phyloP scores from a whole-genome alignment of 2,113 vertebrate species.

The Alces alces region DNA sequence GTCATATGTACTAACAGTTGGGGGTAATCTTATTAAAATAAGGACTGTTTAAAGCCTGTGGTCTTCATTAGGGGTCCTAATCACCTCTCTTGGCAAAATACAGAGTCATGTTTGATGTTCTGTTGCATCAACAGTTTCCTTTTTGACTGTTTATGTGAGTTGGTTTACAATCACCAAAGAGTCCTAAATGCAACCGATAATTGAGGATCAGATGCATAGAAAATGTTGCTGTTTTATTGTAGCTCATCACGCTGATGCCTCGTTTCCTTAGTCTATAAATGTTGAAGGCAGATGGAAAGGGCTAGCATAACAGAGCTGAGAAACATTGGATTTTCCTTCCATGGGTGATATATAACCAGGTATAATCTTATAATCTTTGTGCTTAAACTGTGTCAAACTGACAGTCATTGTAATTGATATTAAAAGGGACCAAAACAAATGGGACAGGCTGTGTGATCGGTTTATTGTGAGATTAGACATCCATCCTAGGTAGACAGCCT shows the following conservation, averaged over 20 bases:
- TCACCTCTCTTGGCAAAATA: not conserved
- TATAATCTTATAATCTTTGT: conserved; percentile 42
- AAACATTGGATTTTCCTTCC: conserved; percentile 41
- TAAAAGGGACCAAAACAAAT: conserved; percentile 24
- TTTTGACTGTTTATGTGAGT: not conserved
- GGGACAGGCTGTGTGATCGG: not conserved
- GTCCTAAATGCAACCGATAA: not conserved
- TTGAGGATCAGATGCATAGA: not conserved
- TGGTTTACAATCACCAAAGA: not conserved
- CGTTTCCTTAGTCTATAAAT: not conserved
- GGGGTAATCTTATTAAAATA: not conserved
- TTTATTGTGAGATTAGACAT: conserved; percentile 32
- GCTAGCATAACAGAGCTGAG: not conserved
- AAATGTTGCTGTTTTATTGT: not conserved
- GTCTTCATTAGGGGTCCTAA: not conserved
- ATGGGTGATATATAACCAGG: conserved; percentile 7
- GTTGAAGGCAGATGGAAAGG: not conserved
- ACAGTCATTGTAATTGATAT: conserved; percentile 13
- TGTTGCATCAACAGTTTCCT: not conserved
- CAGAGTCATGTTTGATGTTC: not conserved
- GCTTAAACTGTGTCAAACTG: conserved; percentile 31
- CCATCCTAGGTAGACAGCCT: not conserved
- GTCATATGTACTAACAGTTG: not conserved
- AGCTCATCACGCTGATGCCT: not conserved
- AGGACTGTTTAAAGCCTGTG: not conserved